Percentiles rank a stretch among this genome's conserved stretches.
These are phyloP conservation scores for Sinohyriopsis cumingii DNA, from an alignment of 2,888 invertebrate genomes.

Conservation along the genomic window DNA sequence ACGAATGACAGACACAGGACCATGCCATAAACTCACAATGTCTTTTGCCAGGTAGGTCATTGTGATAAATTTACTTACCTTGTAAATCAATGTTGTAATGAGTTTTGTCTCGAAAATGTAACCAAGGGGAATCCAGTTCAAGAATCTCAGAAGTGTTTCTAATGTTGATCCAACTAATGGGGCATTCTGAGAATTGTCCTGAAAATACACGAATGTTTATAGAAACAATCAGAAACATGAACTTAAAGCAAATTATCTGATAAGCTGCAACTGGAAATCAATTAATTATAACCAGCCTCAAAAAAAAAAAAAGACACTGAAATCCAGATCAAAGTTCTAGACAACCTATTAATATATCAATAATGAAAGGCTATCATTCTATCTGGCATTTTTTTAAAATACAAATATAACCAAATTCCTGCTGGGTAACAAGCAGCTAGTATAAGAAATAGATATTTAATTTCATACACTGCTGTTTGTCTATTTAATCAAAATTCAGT, in stretches of 20 bases:
- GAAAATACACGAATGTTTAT: slow-evolving; percentile 34
- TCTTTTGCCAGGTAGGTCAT: background rate
- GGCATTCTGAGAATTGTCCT: slow-evolving; percentile 97
- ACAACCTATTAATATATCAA: too few species aligned
- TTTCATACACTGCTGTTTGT: too few species aligned
- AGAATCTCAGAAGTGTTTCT: slow-evolving; percentile 94
- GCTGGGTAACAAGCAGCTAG: too few species aligned
- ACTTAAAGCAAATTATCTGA: background rate
- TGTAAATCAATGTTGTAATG: slow-evolving; percentile 92
- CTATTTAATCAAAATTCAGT: too few species aligned
- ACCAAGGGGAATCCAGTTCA: slow-evolving; percentile 99
- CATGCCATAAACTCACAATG: background rate
- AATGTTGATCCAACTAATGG: slow-evolving; percentile 95
- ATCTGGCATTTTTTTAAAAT: too few species aligned
- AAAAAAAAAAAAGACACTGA: background rate
- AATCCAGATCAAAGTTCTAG: too few species aligned
- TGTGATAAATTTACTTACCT: slow-evolving; percentile 72
- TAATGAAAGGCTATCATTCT: too few species aligned
- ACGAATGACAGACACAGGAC: background rate
- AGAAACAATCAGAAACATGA: background rate
- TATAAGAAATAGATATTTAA: too few species aligned
- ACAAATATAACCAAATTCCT: too few species aligned
- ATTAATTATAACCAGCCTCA: background rate
- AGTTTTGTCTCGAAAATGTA: slow-evolving; percentile 99
- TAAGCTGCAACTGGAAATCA: background rate